Base-by-base conservation (phyloP, 2,888 invertebrate species). In the Aspidiotus destructor region DNA sequence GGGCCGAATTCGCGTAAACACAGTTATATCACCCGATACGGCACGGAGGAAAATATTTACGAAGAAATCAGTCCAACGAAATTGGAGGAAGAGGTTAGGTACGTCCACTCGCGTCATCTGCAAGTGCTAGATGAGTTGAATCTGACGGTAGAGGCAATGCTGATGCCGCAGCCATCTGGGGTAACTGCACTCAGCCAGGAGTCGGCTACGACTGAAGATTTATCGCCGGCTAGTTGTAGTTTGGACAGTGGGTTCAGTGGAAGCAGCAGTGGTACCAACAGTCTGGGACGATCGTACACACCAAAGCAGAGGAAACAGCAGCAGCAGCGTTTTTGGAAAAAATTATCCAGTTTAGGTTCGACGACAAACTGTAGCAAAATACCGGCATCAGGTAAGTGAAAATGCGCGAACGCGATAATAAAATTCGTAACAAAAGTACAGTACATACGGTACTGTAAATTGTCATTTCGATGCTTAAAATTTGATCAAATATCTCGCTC, bases 91-190 rank as follows among this genome's bases (percentile, higher is more conserved):
- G 91, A 92, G 78, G 86, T 90, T 68, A 84, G 89, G 64, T 82
- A 88, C 72, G 91, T 92, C 62, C 90, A 91, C 77, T 87, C 86
- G 72, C 83, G 88, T 69, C 92, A 92, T 78, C 85, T 74, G n/a
- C 74, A 74, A 73, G 88, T 91, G 73, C 82, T 92, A 72, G 91
- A 89, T 58, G 90, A 92, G 78, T 80, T 92, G 70, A 92, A 92
- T 81, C 82, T 92, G 71, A 88, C 91, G 73, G 88, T 89, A 58
- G 92, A 92, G 79, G 91, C 89, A 60, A 91, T 92, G 90, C 79
- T 92, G 72, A 92, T 92, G 92, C 92, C 91, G 16, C 84, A 86
- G 75, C 84, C 84, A 57, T 67, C 69, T 63, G 60, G 70, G 16
- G 68, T 70, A 58, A 61, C 69, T n/a, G 70, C 69, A 41, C 70